Conservation (phyloP, 2,797 vertebrate species). For the Clarias pachynema region DNA sequence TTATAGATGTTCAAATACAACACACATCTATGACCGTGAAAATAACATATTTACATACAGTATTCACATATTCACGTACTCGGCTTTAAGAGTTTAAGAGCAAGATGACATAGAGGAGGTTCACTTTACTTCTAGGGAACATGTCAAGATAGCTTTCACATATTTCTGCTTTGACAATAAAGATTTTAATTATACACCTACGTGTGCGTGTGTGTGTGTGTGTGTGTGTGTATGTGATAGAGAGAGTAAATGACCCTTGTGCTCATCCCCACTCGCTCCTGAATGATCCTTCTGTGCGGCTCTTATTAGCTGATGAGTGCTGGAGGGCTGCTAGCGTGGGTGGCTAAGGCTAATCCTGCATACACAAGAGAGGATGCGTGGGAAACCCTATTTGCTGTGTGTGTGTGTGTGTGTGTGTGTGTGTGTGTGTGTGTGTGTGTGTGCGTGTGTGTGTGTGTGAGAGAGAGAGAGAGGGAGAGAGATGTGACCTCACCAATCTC, state of each 20-base stretch:
- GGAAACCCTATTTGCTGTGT: conserved; percentile 19
- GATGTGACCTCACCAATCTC: background rate
- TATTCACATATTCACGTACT: no score
- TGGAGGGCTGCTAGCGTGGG: conserved; percentile 50
- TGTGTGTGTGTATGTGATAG: background rate
- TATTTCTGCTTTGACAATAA: background rate
- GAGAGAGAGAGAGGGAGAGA: no score
- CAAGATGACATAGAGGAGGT: background rate
- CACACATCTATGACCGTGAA: background rate
- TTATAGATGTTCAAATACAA: no score
- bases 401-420: no score
- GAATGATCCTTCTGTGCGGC: conserved; percentile 17
- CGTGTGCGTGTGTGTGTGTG: background rate
- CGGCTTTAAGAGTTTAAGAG: background rate
- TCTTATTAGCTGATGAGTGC: conserved; percentile 45
- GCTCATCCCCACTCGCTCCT: background rate
- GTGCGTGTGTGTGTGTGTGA: no score
- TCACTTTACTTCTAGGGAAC: background rate
- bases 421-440: no score
- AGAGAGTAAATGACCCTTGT: background rate
- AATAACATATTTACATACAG: background rate
- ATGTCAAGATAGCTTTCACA: background rate
- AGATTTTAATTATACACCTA: background rate
- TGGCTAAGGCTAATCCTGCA: conserved; percentile 29
- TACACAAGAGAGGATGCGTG: background rate